Evolutionary conservation across 2,888 invertebrate genomes (phyloP).

Genomic region (Protophormia terraenovae): DNA sequence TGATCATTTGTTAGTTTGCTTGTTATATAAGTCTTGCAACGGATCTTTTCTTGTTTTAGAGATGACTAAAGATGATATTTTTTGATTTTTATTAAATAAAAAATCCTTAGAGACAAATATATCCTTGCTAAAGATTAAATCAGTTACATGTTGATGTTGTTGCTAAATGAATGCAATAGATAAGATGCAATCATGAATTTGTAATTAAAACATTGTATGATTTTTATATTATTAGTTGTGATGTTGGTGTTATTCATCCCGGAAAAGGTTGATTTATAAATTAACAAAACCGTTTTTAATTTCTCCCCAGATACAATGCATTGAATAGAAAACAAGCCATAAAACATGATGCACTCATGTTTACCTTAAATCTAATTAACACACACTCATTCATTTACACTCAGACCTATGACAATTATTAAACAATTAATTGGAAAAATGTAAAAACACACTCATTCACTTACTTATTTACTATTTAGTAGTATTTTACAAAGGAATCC

Average conservation of each 20-base stretch:
- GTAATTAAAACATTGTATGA: slow-evolving; percentile 21
- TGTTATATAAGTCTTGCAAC: too few species aligned
- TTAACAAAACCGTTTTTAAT: slow-evolving; percentile 67
- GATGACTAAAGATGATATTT: too few species aligned
- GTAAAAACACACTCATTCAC: not conserved
- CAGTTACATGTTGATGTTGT: not conserved
- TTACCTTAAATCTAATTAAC: slow-evolving; percentile 64
- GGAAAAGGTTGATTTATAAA: slow-evolving; percentile 58
- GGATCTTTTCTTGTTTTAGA: too few species aligned
- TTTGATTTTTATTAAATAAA: not conserved
- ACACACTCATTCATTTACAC: not conserved
- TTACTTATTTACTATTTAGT: not conserved
- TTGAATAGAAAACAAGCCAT: slow-evolving; percentile 30
- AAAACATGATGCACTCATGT: slow-evolving; percentile 61
- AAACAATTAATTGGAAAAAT: slow-evolving; percentile 62
- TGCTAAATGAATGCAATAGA: not conserved
- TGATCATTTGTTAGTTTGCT: too few species aligned
- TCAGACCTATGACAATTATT: slow-evolving; percentile 46
- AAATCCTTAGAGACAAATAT: slow-evolving; percentile 46
- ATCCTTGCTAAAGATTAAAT: slow-evolving; percentile 38
- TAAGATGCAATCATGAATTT: slow-evolving; percentile 25
- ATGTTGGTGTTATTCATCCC: slow-evolving; percentile 59
- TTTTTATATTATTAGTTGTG: not conserved
- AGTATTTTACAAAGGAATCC: slow-evolving; percentile 22
- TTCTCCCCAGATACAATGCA: slow-evolving; percentile 64